A percentile compares a stretch with the other conserved stretches of the same genome.
phyloP scores from a whole-genome alignment of 2,888 invertebrate genomes.

The Hypolimnas misippus region DNA sequence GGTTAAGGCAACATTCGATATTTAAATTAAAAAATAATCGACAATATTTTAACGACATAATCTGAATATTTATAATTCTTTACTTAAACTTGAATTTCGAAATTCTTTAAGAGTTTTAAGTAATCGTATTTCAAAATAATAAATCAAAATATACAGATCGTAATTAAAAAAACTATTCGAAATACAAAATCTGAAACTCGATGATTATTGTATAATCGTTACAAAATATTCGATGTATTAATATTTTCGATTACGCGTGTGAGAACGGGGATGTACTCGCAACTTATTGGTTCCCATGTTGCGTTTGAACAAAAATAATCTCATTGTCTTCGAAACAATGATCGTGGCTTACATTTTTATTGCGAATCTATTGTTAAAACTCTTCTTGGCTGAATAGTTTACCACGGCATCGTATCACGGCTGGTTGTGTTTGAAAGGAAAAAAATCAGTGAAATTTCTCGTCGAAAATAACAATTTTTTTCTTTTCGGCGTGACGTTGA shows the following conservation, averaged over 20 bases:
- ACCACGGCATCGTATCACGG: slow-evolving; percentile 37
- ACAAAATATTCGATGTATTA: slow-evolving; percentile 5
- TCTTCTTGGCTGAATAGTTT: slow-evolving; percentile 42
- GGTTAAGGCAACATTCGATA: too few relatives aligned
- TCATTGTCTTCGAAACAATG: slow-evolving; percentile 45
- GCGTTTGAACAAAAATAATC: slow-evolving; percentile 37
- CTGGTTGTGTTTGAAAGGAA: slow-evolving; percentile 42
- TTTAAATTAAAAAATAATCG: too few relatives aligned
- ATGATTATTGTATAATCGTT: too few relatives aligned
- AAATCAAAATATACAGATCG: too few relatives aligned
- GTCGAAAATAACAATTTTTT: not conserved
- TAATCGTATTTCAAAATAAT: too few relatives aligned
- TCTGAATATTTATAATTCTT: too few relatives aligned
- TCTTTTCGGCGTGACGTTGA: not conserved
- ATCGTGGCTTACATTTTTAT: slow-evolving; percentile 37
- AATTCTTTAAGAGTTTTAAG: too few relatives aligned
- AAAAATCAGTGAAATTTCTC: slow-evolving; percentile 14
- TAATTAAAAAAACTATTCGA: too few relatives aligned
- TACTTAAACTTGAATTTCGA: too few relatives aligned
- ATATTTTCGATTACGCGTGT: not conserved
- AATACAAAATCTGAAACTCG: too few relatives aligned
- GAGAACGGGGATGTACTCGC: not conserved
- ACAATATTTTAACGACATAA: too few relatives aligned
- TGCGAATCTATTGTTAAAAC: slow-evolving; percentile 40
- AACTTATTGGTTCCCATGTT: not conserved